A percentile compares a stretch with the other conserved stretches of the same genome.
These are phyloP conservation scores for Ceryle rudis DNA, from an alignment of 2,797 vertebrate species.

Conservation along the genomic window DNA sequence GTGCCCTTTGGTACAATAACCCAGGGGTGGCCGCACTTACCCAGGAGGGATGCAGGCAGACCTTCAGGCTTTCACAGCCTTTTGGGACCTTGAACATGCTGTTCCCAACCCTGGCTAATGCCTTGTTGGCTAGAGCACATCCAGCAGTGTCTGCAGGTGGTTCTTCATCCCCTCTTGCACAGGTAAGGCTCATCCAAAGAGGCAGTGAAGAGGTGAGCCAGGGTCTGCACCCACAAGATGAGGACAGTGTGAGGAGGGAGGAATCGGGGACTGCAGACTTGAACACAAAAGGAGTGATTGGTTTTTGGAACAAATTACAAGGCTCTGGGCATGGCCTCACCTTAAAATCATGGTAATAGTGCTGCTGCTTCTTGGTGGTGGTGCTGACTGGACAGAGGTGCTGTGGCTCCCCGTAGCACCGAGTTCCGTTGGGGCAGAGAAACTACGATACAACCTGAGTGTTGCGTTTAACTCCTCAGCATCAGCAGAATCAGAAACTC, in stretches of 20 bases:
- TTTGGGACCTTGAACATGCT: not conserved
- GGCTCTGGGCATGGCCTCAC: not conserved
- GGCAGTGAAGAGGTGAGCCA: not conserved
- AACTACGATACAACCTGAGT: not conserved
- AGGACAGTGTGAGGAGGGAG: not conserved
- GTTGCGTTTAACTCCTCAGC: not conserved
- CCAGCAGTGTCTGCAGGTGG: not conserved
- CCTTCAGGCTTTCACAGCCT: not conserved
- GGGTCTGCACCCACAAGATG: not conserved
- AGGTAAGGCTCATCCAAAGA: not conserved
- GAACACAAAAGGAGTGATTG: not conserved
- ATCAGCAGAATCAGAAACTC: not conserved
- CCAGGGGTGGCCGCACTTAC: not conserved
- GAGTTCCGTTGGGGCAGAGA: not conserved
- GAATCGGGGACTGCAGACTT: not conserved
- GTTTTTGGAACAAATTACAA: not conserved
- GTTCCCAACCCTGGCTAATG: not conserved
- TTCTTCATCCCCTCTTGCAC: not conserved
- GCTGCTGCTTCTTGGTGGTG: not conserved
- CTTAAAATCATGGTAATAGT: not conserved
- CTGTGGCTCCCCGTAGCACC: not conserved
- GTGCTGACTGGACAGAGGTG: not conserved
- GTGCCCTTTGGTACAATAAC: not conserved
- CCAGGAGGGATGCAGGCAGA: not conserved
- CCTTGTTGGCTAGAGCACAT: not conserved